A percentile compares a stretch with the other conserved stretches of the same genome.
Conservation (phyloP, 92 coral and sea anemone species). For the Paragorgia papillata region DNA sequence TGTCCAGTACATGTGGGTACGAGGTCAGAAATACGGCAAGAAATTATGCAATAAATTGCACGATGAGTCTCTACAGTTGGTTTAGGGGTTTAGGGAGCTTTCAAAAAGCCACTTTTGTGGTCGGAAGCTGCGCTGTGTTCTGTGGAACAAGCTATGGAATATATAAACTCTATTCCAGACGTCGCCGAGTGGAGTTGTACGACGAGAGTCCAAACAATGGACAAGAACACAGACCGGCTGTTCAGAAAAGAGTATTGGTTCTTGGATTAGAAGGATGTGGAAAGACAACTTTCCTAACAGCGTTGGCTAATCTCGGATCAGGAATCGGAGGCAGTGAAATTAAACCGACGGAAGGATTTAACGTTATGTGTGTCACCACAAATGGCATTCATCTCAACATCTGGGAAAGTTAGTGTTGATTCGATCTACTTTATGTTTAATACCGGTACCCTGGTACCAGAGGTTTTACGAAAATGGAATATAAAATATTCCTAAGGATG, state of each 20-base stretch:
- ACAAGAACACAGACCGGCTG: conserved; percentile 52
- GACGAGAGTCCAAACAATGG: conserved; percentile 51
- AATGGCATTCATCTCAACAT: conserved; percentile 78
- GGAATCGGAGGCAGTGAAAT: conserved; percentile 60
- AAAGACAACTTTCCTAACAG: conserved; percentile 84
- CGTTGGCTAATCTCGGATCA: conserved; percentile 62
- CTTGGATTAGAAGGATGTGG: conserved; percentile 86
- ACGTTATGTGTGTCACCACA: conserved; percentile 83
- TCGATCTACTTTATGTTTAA: background rate
- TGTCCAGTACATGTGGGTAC: background rate
- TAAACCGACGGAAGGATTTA: conserved; percentile 83
- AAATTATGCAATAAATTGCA: background rate
- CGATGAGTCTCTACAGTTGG: conserved; percentile 77
- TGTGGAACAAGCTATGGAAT: conserved; percentile 72
- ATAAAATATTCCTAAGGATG: no score
- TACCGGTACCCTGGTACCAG: no score
- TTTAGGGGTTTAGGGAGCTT: conserved; percentile 70
- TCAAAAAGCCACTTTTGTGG: conserved; percentile 65
- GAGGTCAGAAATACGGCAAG: no score
- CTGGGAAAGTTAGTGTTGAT: conserved; percentile 86
- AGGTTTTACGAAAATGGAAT: no score
- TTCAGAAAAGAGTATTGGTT: conserved; percentile 76
- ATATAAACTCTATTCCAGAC: conserved; percentile 57
- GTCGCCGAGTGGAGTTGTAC: conserved; percentile 20
- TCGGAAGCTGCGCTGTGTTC: conserved; percentile 64